Base-by-base conservation (phyloP, 2,888 invertebrate genomes). In the Torymus aiolomorphi region DNA sequence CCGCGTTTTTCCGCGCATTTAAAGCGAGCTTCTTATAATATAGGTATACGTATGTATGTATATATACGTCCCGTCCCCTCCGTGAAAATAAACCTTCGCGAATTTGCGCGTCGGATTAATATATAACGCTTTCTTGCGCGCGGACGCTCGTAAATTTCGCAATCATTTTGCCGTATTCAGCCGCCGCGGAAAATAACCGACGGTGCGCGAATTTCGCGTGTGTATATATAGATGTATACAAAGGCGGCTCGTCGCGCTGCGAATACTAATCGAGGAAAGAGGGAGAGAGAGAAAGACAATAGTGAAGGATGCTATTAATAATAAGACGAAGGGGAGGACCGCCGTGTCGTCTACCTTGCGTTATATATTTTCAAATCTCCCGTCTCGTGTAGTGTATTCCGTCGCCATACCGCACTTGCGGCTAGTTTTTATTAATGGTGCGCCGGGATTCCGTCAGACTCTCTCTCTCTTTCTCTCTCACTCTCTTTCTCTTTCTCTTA, bases 351-450 rank as follows among this genome's bases (percentile, higher is more conserved):
- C 73, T 49, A 14, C 24, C 49, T 20, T 11, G 54, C 62, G 54
- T 76, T 76, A 76, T 76, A 69, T 76, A 76, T 76, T 69, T 52
- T 69, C 18, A 54, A 75, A 67, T 75, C 75, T 75, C 18, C 57
- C 18, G n/a, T 16, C 66, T 66, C 59, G 31, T 12, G n/a, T n/a
- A n/a, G 57, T 62, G 59, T 49, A 67, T 69, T n/a, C n/a, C n/a
- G n/a, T n/a, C n/a, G n/a, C n/a, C n/a, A n/a, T n/a, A n/a, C n/a
- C n/a, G n/a, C n/a, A n/a, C n/a, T n/a, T n/a, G n/a, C n/a, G n/a
- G n/a, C n/a, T n/a, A n/a, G n/a, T n/a, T n/a, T n/a, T n/a, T n/a
- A n/a, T n/a, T n/a, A n/a, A n/a, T n/a, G n/a, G n/a, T n/a, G n/a
- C 57, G 8, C 11, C 11, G 8, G 11, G 13, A 24, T 59, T 8